Base-by-base conservation (phyloP, 2,797 vertebrate genomes). In the Ctenosaura bakeri region DNA sequence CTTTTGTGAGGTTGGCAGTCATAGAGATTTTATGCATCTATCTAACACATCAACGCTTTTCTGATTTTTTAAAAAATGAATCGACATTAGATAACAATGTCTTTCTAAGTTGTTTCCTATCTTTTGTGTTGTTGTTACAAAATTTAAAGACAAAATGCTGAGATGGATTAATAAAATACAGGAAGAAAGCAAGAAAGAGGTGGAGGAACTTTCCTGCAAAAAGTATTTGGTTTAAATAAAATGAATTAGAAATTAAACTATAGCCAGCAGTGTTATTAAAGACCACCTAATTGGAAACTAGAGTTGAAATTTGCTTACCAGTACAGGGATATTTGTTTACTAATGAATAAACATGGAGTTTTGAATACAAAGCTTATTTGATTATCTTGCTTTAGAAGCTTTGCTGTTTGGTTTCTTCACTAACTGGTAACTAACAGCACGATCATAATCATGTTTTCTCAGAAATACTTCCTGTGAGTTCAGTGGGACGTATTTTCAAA, bases 1-100 rank as follows among this genome's bases (percentile, higher is more conserved):
- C 94, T 94, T 94, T 80, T 85, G 86, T 87, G 90, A 92, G 94
- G 92, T 80, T 94, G 94, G 88, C 66, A 79, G 88, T 80, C 90
- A 92, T 74, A 66, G 35, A 93, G 90, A 71, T 91, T 96, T 95
- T 96, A 89, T 94, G 74, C 86, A 89, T 89, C 84, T 83, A 85
- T 88, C 32, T 89, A 95, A 94, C 88, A 88, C 90, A 76, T 73
- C 86, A 86, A 66, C 85, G 87, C 1, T 18, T 62, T 62, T n/a
- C 35, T 86, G 29, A 87, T 88, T 93, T 93, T 93, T 89, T 83
- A 88, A 93, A 94, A 92, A 66, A 59, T 64, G 85, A 93, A 74
- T 82, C 94, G 90, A 90, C 90, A 59, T 91, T 87, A 93, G 46
- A 42, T 78, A 93, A 92, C 89, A 91, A 80, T 59, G 52, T 93